Base-by-base conservation (phyloP, 2,113 vertebrate species). In the Nanorana parkeri region DNA sequence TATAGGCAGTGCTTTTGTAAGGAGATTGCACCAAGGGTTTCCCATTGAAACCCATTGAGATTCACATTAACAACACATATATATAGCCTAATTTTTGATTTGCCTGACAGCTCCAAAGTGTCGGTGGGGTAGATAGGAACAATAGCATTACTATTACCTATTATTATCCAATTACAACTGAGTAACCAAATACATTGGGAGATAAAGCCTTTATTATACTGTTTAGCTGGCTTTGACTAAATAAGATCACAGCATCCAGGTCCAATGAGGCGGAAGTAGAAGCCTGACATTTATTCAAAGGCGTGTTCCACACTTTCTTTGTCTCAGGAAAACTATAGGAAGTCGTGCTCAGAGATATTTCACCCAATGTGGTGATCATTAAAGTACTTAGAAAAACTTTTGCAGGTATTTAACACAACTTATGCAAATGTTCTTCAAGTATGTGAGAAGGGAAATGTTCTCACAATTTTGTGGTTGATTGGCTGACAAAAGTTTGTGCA, bases 131-230 rank as follows among this genome's bases (percentile, higher is more conserved):
- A 58, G n/a, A 52, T 60, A 68, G 26, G 21, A 55, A 74, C 68
- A 83, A 83, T 58, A 26, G 80, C 36, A 21, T 56, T 36, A 28
- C 63, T 66, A 82, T 74, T 55, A 67, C 51, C 69, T 82, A 75
- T 74, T 75, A 82, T 82, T 75, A 82, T 74, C 71, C 69, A 74
- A 82, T 82, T 75, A 82, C 69, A 65, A 81, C 58, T 64, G 41
- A 63, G 58, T 81, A 73, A 73, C 68, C 47, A 82, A 72, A 74
- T 74, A 76, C 80, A 67, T 80, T 71, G 72, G 64, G 64, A 76
- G 54, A 67, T 47, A 28, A 65, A 55, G 21, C 61, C 61, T 66
- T 56, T 75, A 67, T 75, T 75, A 66, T 26, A 21, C 41, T 66
- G 28, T 74, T 81, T 81, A 28, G 63, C 69, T 75, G 24, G 28